Evolutionary conservation across 2,113 vertebrate genomes (phyloP), one percentile per base, ranked within the genome.

Genomic region (Balaeniceps rex): DNA sequence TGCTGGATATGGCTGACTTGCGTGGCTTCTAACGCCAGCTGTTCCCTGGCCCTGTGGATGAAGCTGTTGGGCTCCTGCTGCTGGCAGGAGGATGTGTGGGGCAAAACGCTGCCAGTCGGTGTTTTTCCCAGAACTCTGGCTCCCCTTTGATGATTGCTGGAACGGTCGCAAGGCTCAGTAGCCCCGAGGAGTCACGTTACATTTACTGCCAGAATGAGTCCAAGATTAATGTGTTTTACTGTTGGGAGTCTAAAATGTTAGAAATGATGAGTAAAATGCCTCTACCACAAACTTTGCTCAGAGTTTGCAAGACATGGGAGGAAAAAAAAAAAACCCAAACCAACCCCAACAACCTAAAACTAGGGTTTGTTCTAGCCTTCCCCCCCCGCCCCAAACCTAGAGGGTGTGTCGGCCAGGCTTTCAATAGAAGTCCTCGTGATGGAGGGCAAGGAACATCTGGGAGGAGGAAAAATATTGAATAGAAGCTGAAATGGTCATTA

Each of bases 91-190:
- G 66, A 60, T 0, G 2, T 47, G 64, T 0, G 1, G 55, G 82
- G 55, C 0, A 0, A 88, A 92, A 83, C 15, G 34, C 57, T 93
- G 90, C 88, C 52, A 55, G 78, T 88, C 40, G 2, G 75, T 88
- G 84, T 93, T 95, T 93, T 92, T 83, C 93, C 88, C 93, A 84
- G 88, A 93, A 47, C 57, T 79, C 70, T 10, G 6, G 16, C 88
- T 93, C 88, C 29, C 19, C 38, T 95, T 95, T 95, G 92, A 86
- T 95, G 82, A 88, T 75, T 94, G 88, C 91, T 94, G 95, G 92
- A 89, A 75, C 4, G 0, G 74, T 90, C 14, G 15, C 60, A 64
- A 77, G 49, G 74, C 88, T 88, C 51, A 3, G 83, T 93, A 93
- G 97, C 96, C 87, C 87, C 2, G 3, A 96, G 94, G 94, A 97